phyloP scores from a whole-genome alignment of 2,797 vertebrate genomes.

The Chanos chanos region DNA sequence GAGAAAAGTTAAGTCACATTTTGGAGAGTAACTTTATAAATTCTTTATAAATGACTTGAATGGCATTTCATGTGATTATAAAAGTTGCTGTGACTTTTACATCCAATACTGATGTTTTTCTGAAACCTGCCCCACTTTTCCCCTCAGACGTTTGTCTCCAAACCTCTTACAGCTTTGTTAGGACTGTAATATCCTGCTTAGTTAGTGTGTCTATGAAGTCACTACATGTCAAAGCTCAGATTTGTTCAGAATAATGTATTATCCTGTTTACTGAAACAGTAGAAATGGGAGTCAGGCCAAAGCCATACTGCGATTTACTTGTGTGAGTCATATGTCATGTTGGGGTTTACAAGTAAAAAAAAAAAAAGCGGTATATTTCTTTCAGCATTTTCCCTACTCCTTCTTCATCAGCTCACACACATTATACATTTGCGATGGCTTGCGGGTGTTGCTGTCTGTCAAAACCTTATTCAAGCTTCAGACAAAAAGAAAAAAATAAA shows the following conservation, averaged over 20 bases:
- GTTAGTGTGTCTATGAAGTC: too few relatives aligned
- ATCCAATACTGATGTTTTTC: too few relatives aligned
- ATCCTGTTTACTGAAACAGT: background rate
- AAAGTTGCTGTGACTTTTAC: too few relatives aligned
- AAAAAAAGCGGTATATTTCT: slow-evolving; percentile 40
- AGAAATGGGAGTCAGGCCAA: background rate
- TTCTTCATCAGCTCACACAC: slow-evolving; percentile 14
- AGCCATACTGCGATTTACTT: slow-evolving; percentile 4
- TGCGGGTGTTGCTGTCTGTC: slow-evolving; percentile 10
- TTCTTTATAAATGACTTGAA: too few relatives aligned
- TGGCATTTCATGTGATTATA: too few relatives aligned
- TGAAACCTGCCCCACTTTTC: too few relatives aligned
- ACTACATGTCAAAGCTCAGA: background rate
- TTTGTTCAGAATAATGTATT: background rate
- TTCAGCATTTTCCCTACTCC: slow-evolving; percentile 5
- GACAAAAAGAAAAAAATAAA: slow-evolving; percentile 2
- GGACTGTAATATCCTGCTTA: too few relatives aligned
- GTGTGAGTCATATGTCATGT: slow-evolving; percentile 11
- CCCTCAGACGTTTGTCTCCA: too few relatives aligned
- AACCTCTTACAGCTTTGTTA: too few relatives aligned
- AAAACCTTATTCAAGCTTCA: slow-evolving; percentile 7
- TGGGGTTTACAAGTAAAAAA: slow-evolving; percentile 6
- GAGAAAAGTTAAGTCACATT: too few relatives aligned
- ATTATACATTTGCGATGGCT: slow-evolving; percentile 1
- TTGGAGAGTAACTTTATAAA: too few relatives aligned